A percentile compares a stretch with the other conserved stretches of the same genome.
phyloP scores from a whole-genome alignment of 1,140 invertebrate genomes.

The Magallana angulata region DNA sequence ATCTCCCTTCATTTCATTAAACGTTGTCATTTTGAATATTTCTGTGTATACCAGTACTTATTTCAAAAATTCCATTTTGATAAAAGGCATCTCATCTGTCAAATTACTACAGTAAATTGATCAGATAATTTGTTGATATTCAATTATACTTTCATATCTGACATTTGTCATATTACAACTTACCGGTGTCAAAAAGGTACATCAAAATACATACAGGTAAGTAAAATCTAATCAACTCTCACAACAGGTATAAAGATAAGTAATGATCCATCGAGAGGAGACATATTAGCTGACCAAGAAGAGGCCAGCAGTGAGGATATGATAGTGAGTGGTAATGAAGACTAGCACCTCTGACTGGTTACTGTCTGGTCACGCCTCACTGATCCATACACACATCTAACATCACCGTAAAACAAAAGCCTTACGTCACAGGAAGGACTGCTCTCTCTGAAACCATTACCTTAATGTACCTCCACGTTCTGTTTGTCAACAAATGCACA shows the following conservation, averaged over 20 bases:
- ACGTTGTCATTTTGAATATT: no score
- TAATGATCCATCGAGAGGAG: neutral
- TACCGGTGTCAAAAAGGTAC: no score
- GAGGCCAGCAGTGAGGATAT: neutral
- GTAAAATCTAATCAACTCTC: no score
- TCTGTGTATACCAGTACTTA: no score
- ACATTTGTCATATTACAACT: neutral
- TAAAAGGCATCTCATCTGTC: no score
- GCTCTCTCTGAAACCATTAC: neutral
- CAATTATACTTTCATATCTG: neutral
- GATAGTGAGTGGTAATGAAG: neutral
- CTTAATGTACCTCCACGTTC: neutral
- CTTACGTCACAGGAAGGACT: neutral
- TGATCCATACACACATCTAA: neutral
- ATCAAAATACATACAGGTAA: no score
- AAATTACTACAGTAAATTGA: neutral
- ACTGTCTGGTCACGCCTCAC: neutral
- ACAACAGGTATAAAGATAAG: neutral
- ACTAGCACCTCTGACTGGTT: neutral
- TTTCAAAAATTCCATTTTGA: no score
- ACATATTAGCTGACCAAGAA: neutral
- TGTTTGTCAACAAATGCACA: slow-evolving; percentile 8
- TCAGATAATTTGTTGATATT: neutral
- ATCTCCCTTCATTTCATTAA: no score
- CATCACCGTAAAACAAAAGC: neutral